Base-by-base conservation (phyloP, 1,140 invertebrate genomes). In the Dendroctonus ponderosae region DNA sequence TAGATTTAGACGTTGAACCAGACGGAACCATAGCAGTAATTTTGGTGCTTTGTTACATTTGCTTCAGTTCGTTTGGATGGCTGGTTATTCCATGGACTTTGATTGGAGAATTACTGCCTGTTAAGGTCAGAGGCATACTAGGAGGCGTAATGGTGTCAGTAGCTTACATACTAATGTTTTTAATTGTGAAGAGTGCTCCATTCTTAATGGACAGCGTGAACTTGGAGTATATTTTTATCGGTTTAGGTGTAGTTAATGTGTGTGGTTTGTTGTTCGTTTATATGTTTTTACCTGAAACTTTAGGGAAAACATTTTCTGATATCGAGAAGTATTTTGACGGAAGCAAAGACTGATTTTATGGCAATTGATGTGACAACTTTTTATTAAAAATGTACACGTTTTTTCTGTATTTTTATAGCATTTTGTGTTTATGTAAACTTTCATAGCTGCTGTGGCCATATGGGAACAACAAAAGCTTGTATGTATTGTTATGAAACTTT, bases 261-360 rank as follows among this genome's bases (percentile, higher is more conserved):
- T n/a, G 85, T 7, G 83, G 84, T 7, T 77, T 84, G 12, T 64
- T 82, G 11, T 85, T 89, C 71, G 77, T 88, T 15, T 85, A 82
- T 58, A 78, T 87, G 41, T 84, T 85, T 62, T 74, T 92, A 15
- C 90, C 90, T 3, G 91, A 92, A 80, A 92, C 90, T 1, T 83
- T 89, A 64, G 87, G 88, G 0, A 88, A 86, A 74, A 85, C 79
- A 7, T 82, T 91, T 53, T 63, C 69, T 9, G 82, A 86, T 70
- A 85, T 86, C 67, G 82, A 52, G 6, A 63, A 57, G 9, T 59
- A 63, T 62, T 68, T 68, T 46, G 64, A 66, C 1, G 26, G 26
- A 52, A 52, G 12, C 12, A 11, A 46, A 9, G 43, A 46, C 8
- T 46, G 1, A 11, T 46, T 46, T 46, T 2, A 26, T 26, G 26